Conservation (phyloP, 2,888 invertebrate genomes). For the Bedellia somnulentella region DNA sequence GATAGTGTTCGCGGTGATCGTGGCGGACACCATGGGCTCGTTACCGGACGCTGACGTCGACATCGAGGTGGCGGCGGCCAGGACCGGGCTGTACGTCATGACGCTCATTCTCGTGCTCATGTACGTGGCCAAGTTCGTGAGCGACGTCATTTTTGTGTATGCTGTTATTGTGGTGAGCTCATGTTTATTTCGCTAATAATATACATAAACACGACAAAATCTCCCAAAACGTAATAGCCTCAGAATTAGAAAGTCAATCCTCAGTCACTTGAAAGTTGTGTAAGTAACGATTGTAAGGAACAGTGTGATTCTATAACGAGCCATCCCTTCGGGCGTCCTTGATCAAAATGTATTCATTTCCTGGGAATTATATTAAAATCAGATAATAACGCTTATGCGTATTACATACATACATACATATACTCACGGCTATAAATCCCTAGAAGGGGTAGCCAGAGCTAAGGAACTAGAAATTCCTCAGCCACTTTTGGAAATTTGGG, state of each 20-base stretch:
- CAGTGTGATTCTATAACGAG: neutral
- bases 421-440: no score
- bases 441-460: no score
- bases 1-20: slow-evolving; percentile 23
- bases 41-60: slow-evolving; percentile 7
- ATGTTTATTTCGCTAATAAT: neutral
- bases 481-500: no score
- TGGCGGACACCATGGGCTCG: slow-evolving; percentile 11
- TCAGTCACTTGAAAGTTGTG: neutral
- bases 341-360: neutral
- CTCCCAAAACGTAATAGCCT: neutral
- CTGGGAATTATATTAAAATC: no score
- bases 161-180: slow-evolving; percentile 28
- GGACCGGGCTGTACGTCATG: slow-evolving; percentile 35
- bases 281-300: no score
- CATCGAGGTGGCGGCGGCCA: slow-evolving; percentile 23
- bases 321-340: neutral
- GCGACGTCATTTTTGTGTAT: slow-evolving; percentile 35
- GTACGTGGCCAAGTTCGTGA: slow-evolving; percentile 35
- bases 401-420: no score
- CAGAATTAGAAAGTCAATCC: neutral
- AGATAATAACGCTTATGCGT: no score
- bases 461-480: no score
- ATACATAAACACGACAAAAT: neutral
- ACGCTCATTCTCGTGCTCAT: slow-evolving; percentile 34